These are phyloP conservation scores for Leucania comma DNA, from an alignment of 2,888 invertebrate species.

Conservation along the genomic window DNA sequence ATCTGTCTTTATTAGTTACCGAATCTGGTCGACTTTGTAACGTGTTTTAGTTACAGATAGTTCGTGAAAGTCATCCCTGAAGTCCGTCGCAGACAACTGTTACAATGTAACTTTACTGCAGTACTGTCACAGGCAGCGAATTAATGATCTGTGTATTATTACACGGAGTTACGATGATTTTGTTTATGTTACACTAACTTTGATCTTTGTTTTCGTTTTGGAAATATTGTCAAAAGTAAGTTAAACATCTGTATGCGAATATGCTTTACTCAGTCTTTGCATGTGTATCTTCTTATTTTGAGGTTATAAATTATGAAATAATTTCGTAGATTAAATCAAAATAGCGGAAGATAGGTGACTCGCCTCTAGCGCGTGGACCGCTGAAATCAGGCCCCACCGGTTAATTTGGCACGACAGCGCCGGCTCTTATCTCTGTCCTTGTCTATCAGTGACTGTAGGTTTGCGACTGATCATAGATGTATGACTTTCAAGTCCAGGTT, in stretches of 20 bases:
- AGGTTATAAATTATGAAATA: too few relatives aligned
- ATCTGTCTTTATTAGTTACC: conserved; percentile 18
- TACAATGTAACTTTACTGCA: conserved; percentile 45
- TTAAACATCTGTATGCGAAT: neutral
- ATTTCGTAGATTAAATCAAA: too few relatives aligned
- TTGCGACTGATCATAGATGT: too few relatives aligned
- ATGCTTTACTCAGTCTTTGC: neutral
- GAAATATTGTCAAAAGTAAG: neutral
- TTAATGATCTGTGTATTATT: conserved; percentile 43
- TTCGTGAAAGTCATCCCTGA: conserved; percentile 19
- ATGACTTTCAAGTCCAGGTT: too few relatives aligned
- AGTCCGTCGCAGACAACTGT: conserved; percentile 6
- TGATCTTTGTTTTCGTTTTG: conserved; percentile 15
- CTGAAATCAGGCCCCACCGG: too few relatives aligned
- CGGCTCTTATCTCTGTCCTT: too few relatives aligned
- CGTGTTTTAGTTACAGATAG: conserved; percentile 36
- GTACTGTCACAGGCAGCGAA: conserved; percentile 17
- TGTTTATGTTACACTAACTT: conserved; percentile 2
- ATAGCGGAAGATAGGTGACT: too few relatives aligned
- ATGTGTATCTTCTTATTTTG: too few relatives aligned
- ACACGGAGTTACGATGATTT: conserved; percentile 24
- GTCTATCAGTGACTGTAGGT: too few relatives aligned
- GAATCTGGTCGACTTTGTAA: conserved; percentile 34
- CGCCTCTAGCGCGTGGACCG: too few relatives aligned
- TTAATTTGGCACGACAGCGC: too few relatives aligned